These are phyloP conservation scores for Leptinotarsa defecta DNA, from an alignment of 1,140 invertebrate genomes.

Conservation along the genomic window DNA sequence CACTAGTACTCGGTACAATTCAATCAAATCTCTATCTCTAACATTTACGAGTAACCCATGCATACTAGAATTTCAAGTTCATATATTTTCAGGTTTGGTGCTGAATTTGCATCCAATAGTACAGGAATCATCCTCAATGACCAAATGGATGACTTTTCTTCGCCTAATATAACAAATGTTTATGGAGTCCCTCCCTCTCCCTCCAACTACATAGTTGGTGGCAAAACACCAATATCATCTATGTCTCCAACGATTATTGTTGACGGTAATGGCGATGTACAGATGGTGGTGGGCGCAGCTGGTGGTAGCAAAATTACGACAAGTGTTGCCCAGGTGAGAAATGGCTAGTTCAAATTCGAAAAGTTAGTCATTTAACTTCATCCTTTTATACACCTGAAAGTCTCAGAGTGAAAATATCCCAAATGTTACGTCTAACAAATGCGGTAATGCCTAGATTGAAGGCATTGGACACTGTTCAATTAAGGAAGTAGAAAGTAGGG, in stretches of 20 bases:
- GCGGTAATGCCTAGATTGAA: no score
- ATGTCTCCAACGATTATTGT: constrained; percentile 86
- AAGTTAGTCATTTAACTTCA: no score
- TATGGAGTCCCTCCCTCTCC: constrained; percentile 79
- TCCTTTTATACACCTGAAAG: no score
- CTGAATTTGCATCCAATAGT: constrained; percentile 67
- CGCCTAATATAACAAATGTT: constrained; percentile 74
- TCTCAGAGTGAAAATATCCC: no score
- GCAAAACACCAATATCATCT: constrained; percentile 86
- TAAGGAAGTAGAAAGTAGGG: no score
- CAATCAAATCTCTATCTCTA: no score
- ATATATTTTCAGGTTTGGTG: constrained; percentile 72
- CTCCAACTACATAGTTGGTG: constrained; percentile 77
- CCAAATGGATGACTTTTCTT: constrained; percentile 95
- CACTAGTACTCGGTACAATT: no score
- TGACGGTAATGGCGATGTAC: constrained; percentile 66
- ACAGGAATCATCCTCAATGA: constrained; percentile 92
- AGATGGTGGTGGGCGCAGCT: constrained; percentile 79
- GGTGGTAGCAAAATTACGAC: constrained; percentile 91
- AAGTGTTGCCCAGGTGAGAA: constrained; percentile 71
- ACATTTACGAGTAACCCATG: no score
- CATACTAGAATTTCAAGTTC: neutral
- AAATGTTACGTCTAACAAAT: no score
- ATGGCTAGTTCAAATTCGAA: neutral
- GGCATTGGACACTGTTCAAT: no score